A percentile compares a stretch with the other conserved stretches of the same genome.
These are phyloP conservation scores for Carpatolechia fugitivella DNA, from an alignment of 2,888 invertebrate genomes.

Conservation along the genomic window DNA sequence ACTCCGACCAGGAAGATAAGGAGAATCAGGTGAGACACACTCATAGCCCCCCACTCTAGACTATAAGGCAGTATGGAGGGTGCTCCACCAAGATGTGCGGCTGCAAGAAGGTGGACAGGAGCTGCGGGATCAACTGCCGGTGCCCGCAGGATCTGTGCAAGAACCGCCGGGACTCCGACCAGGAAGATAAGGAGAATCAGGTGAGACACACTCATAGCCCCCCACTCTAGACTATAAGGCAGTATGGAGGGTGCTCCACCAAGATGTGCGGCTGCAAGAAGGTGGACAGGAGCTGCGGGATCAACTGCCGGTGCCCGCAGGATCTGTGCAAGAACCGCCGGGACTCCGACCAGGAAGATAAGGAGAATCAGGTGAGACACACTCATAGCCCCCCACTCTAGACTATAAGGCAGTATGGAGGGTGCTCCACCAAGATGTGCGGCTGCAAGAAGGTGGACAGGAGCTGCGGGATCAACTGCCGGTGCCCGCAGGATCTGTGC, in stretches of 20 bases:
- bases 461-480: too few relatives aligned
- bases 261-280: slow-evolving; percentile 81
- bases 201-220: too few relatives aligned
- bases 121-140: too few relatives aligned
- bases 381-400: not conserved
- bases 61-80: not conserved
- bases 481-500: too few relatives aligned
- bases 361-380: slow-evolving; percentile 46
- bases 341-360: slow-evolving; percentile 55
- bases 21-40: slow-evolving; percentile 38
- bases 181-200: too few relatives aligned
- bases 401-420: not conserved
- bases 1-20: slow-evolving; percentile 59
- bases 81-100: slow-evolving; percentile 70
- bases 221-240: too few relatives aligned
- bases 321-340: slow-evolving; percentile 60
- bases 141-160: too few relatives aligned
- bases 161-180: too few relatives aligned
- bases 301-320: slow-evolving; percentile 75
- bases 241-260: slow-evolving; percentile 75
- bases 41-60: not conserved
- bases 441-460: too few relatives aligned
- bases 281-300: slow-evolving; percentile 59
- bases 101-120: too few relatives aligned
- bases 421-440: slow-evolving; percentile 66